These are phyloP conservation scores for Erpetoichthys calabaricus DNA, from an alignment of 2,797 vertebrate species.

Conservation along the genomic window DNA sequence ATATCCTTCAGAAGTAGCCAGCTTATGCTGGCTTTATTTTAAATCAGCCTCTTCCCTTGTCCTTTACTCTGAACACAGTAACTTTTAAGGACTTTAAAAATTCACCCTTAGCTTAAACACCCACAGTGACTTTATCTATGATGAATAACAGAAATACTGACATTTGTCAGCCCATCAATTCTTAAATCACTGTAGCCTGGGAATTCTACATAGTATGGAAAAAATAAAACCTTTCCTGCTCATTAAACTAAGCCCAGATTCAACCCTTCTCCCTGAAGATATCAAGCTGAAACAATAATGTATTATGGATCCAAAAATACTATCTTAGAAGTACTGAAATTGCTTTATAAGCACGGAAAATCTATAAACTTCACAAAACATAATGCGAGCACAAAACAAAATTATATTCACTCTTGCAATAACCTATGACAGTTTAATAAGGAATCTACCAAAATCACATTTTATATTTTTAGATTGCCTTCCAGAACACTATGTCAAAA, in stretches of 20 bases:
- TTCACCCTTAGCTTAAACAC: conserved; percentile 10
- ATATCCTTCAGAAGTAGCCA: no score
- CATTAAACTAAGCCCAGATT: conserved; percentile 24
- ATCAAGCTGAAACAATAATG: conserved; percentile 22
- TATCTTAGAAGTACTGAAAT: background rate
- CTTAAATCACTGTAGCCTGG: conserved; percentile 19
- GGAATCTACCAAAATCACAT: background rate
- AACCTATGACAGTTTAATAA: background rate
- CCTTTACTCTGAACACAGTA: background rate
- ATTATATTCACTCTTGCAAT: background rate
- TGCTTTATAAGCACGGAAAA: background rate
- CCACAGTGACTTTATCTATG: conserved; percentile 14
- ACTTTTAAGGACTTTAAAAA: conserved; percentile 15
- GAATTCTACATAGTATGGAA: conserved; percentile 11
- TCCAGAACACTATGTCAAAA: no score
- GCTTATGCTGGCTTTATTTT: no score
- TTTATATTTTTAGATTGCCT: no score
- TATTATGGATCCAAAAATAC: conserved; percentile 14
- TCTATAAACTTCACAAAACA: background rate
- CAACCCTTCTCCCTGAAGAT: conserved; percentile 16
- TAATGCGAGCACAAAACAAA: background rate
- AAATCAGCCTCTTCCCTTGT: background rate
- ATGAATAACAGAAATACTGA: conserved; percentile 20
- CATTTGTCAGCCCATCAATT: conserved; percentile 20
- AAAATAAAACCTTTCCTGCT: conserved; percentile 14